These are phyloP conservation scores for Heteractis magnifica DNA, from an alignment of 92 coral and sea anemone genomes.

Conservation along the genomic window DNA sequence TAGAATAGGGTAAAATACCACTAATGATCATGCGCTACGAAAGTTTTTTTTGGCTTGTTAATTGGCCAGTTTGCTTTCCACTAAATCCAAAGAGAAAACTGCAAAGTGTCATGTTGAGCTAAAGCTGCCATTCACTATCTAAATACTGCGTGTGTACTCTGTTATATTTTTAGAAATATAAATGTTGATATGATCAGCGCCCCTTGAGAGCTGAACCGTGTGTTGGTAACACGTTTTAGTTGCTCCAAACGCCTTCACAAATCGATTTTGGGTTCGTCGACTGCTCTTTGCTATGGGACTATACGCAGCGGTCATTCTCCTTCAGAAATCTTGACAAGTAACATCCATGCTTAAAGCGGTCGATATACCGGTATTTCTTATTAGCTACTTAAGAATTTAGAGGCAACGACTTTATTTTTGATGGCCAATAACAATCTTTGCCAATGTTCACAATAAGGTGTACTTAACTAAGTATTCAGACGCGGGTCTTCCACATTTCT, in stretches of 20 bases:
- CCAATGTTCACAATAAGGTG: conserved; percentile 20
- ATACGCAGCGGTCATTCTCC: neutral
- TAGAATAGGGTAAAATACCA: neutral
- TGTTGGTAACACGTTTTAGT: neutral
- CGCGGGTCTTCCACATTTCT: conserved; percentile 9
- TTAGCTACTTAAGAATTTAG: conserved; percentile 23
- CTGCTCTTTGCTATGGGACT: neutral
- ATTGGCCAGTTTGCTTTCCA: conserved; percentile 29
- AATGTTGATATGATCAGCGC: neutral
- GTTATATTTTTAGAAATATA: conserved; percentile 11
- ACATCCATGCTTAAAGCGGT: conserved; percentile 8
- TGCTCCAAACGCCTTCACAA: neutral
- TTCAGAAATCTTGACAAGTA: conserved; percentile 8
- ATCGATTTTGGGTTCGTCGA: neutral
- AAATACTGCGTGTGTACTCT: conserved; percentile 24
- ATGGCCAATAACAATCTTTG: conserved; percentile 19
- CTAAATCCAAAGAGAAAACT: conserved; percentile 34
- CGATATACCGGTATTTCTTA: conserved; percentile 27
- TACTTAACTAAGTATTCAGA: conserved; percentile 19
- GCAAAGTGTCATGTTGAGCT: conserved; percentile 2
- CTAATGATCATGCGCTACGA: neutral
- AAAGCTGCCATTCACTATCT: conserved; percentile 18
- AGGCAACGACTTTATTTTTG: conserved; percentile 13
- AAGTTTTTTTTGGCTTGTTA: neutral
- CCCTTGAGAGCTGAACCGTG: neutral